Evolutionary conservation across 2,888 invertebrate species (phyloP), one percentile per base, ranked within the genome.

Genomic region (Apamea epomidion): DNA sequence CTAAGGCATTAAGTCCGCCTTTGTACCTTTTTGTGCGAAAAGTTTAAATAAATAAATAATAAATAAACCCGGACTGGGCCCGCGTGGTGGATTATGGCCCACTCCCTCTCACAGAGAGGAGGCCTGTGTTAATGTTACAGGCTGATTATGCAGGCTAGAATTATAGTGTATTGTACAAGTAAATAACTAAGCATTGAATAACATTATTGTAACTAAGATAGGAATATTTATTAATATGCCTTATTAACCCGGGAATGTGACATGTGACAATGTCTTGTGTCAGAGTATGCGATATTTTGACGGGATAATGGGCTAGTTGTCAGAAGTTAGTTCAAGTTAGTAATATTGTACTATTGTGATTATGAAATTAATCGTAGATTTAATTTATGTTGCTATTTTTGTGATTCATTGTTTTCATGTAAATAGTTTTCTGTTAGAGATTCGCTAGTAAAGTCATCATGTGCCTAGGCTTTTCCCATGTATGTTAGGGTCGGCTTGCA

Each of bases 111-210:
- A 58, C 12, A 58, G 4, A 58, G n/a, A n/a, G 25, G n/a, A n/a
- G 25, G n/a, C 12, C 58, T n/a, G 25, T 10, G 58, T 58, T 25
- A 54, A 21, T 25, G 8, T 25, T 1, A 25, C 3, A 25, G 3
- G 54, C 54, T 21, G 21, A 10, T 25, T 58, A 58, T 1, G 25
- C 58, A 58, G 65, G 32, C 85, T 62, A 70, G 32, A 83, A 69
- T 89, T 77, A 83, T 74, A 74, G 21, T 77, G 58, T n/a, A 79
- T 82, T 65, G 67, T 78, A 1, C 6, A 51, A 75, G 32, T 72
- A 80, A 87, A 81, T 87, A 81, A 48, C 78, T 76, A 37, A 60
- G 67, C 74, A 70, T 62, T 74, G 64, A 84, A 77, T 87, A 76
- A 84, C 25, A 70, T 68, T 37, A 68, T 45, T 79, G 64, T 75